phyloP scores from a whole-genome alignment of 2,113 vertebrate genomes.

The Salvelinus alpinus region DNA sequence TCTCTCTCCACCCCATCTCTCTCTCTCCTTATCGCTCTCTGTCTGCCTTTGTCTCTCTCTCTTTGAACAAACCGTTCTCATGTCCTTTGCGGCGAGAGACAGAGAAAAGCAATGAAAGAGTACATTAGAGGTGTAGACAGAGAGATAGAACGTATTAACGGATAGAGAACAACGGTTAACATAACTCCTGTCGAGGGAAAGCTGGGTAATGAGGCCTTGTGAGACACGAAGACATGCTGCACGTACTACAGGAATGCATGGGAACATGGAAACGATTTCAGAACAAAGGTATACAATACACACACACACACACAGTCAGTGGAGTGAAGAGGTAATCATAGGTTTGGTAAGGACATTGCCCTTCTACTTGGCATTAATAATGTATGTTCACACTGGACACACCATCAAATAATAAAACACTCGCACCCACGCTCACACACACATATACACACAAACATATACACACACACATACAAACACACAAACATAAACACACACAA shows the following conservation, averaged over 20 bases:
- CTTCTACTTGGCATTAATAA: conserved; percentile 68
- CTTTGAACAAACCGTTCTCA: not conserved
- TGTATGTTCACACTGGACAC: conserved; percentile 49
- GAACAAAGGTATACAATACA: too few species aligned
- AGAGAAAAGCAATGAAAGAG: not conserved
- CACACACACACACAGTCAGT: conserved; percentile 14
- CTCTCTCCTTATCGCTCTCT: not conserved
- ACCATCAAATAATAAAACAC: conserved; percentile 73
- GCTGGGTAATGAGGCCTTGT: too few species aligned
- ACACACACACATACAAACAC: too few species aligned
- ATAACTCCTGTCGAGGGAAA: too few species aligned
- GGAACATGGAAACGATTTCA: too few species aligned
- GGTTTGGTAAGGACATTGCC: conserved; percentile 54
- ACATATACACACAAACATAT: not conserved
- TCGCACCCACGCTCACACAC: conserved; percentile 5
- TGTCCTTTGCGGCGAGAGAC: not conserved
- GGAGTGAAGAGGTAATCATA: conserved; percentile 43
- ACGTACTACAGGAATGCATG: too few species aligned
- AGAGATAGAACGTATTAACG: too few species aligned
- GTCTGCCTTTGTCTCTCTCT: not conserved
- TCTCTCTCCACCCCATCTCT: not conserved
- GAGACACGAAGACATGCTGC: too few species aligned
- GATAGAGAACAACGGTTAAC: too few species aligned
- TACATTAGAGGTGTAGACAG: too few species aligned
- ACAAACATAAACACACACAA: too few species aligned